Conservation (phyloP, 2,113 vertebrate species). For the Haemorhous mexicanus region DNA sequence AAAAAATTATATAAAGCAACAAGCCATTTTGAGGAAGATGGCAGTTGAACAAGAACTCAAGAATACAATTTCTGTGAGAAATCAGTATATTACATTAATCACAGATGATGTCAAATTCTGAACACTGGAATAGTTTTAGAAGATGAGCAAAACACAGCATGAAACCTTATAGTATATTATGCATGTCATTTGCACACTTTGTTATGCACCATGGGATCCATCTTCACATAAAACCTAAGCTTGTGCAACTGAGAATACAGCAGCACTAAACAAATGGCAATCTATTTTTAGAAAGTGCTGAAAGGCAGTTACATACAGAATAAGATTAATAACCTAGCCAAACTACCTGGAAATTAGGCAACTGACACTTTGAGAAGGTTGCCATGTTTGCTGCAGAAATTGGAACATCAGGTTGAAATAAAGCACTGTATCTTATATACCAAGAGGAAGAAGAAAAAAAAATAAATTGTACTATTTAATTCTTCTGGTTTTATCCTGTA, state of each 20-base stretch:
- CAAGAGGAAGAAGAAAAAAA: neutral
- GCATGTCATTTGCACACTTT: neutral
- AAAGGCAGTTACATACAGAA: neutral
- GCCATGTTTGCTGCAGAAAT: neutral
- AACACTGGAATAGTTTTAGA: neutral
- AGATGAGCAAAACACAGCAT: neutral
- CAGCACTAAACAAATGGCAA: neutral
- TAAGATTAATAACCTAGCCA: neutral
- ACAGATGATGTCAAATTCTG: neutral
- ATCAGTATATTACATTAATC: neutral
- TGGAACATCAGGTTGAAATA: neutral
- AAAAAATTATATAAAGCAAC: neutral
- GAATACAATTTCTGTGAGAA: neutral
- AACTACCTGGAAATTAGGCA: constrained; percentile 22
- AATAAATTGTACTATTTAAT: neutral
- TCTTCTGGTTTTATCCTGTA: neutral
- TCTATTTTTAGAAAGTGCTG: constrained; percentile 3
- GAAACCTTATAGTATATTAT: neutral
- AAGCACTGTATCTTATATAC: neutral
- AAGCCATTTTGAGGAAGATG: neutral
- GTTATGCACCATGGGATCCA: neutral
- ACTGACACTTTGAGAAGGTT: neutral
- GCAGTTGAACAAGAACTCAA: neutral
- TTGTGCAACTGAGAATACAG: neutral
- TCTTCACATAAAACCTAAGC: neutral